Base-by-base conservation (phyloP, 1,140 invertebrate genomes). In the Probaryconus sp. region DNA sequence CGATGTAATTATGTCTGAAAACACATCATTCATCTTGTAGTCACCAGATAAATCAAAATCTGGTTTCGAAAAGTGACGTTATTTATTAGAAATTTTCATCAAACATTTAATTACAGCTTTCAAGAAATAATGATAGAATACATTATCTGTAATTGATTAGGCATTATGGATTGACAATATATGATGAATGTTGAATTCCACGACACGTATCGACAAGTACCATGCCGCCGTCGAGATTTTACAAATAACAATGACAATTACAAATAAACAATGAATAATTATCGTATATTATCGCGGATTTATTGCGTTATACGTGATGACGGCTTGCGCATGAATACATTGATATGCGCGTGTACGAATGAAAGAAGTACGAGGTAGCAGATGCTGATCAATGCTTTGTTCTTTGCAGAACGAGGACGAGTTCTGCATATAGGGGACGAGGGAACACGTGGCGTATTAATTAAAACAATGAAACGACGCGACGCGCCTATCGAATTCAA, bases 311-410 rank as follows among this genome's bases (percentile, higher is more conserved):
- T 56, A 45, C 45, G 65, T 47, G 64, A 75, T 64, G 64, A 69
- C 43, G 67, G 61, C 35, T 70, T 71, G 61, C 43, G 40, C 73
- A 70, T 67, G 64, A 70, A 71, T 71, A 64, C 67, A 72, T 53
- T 68, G 67, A 72, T 69, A 71, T 37, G 51, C 58, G 51, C 55
- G 40, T 68, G 69, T 53, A 58, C 47, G 56, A 64, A 76, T 68
- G 55, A 76, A 76, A 74, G 71, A 77, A 73, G 56, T 68, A 77
- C 65, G 75, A 73, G 75, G 75, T 73, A 73, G 71, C 76, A 77
- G 76, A 77, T 77, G 76, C 76, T 72, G 70, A 74, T 77, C 76
- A 67, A 74, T 63, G 70, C 76, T 77, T 77, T 77, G 76, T 77
- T 77, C 70, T 74, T 77, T 63, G 65, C 64, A 56, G 43, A 77